Base-by-base conservation (phyloP, 1,140 invertebrate species). In the Chrysopa pallens region DNA sequence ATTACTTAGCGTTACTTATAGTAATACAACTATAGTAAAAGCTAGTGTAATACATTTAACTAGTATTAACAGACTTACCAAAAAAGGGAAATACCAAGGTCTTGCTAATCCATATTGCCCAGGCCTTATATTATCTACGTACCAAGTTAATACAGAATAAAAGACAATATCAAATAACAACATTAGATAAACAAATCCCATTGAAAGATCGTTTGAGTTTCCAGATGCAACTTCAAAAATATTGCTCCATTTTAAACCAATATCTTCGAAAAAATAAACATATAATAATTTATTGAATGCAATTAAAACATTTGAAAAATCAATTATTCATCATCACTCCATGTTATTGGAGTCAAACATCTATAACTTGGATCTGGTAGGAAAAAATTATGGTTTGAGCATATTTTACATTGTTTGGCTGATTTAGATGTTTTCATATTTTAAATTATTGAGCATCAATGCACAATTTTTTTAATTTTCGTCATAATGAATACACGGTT, bases 31-130 rank as follows among this genome's bases (percentile, higher is more conserved):
- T 31, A 31, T 31, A 31, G 6, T 31, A 31, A 7, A 31, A 7
- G 11, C 6, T 31, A 31, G 11, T 31, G 11, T 31, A 7, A 31
- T 11, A 31, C 6, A 6, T 31, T 7, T 31, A 31, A 31, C 6
- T 31, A 31, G 11, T 31, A 31, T 11, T 33, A 12, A 33, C 4
- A 33, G 31, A 11, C 14, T 39, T 44, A 46, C 49, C 35, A 11
- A 23, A 29, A 50, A 23, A 9, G 57, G 55, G 42, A 50, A 60
- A 36, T 52, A 49, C 35, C 50, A 44, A 2, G 54, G 50, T 38
- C 52, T 53, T 12, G 52, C 46, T n/a, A 57, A 43, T n/a, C 58
- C 56, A 44, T 55, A 57, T 28, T 49, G 46, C 15, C 58, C 58
- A 23, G 58, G 58, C 23, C 48, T 49, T 1, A 60, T 44, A 40